Conservation (phyloP, 2,113 vertebrate genomes). For the Petromus typicus region DNA sequence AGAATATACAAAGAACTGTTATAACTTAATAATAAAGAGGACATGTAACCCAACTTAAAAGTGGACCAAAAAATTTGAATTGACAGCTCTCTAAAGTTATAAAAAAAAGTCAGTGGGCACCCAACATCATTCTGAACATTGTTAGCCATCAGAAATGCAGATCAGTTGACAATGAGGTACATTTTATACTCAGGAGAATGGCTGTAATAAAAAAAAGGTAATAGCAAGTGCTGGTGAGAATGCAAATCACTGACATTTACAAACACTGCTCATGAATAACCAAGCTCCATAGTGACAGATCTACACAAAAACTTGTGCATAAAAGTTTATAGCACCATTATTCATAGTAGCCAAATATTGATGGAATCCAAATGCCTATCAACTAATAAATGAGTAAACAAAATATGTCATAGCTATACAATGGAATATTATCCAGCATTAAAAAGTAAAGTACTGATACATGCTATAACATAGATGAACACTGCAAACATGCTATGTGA, state of each 20-base stretch:
- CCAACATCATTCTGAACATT: not conserved
- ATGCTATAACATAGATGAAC: not conserved
- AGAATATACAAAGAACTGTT: slow-evolving; percentile 14
- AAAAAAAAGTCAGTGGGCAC: not conserved
- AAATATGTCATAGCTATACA: not conserved
- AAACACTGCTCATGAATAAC: not conserved
- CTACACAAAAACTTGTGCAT: not conserved
- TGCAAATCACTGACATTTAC: not conserved
- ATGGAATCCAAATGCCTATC: not conserved
- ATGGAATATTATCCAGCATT: not conserved
- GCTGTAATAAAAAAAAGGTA: not conserved
- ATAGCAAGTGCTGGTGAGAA: not conserved
- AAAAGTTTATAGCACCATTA: not conserved
- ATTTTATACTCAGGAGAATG: not conserved
- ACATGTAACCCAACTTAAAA: not conserved
- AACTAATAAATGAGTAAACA: not conserved
- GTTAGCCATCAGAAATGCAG: not conserved
- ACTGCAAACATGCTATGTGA: not conserved
- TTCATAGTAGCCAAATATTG: not conserved
- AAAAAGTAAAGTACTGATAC: not conserved
- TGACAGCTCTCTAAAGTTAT: not conserved
- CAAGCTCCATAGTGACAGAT: not conserved
- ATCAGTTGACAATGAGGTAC: not conserved
- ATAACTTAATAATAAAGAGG: not conserved
- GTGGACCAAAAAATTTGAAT: not conserved